Percentiles rank a stretch among this genome's conserved stretches.
These are phyloP conservation scores for Hydrophis major DNA, from an alignment of 2,797 vertebrate genomes.

Conservation along the genomic window DNA sequence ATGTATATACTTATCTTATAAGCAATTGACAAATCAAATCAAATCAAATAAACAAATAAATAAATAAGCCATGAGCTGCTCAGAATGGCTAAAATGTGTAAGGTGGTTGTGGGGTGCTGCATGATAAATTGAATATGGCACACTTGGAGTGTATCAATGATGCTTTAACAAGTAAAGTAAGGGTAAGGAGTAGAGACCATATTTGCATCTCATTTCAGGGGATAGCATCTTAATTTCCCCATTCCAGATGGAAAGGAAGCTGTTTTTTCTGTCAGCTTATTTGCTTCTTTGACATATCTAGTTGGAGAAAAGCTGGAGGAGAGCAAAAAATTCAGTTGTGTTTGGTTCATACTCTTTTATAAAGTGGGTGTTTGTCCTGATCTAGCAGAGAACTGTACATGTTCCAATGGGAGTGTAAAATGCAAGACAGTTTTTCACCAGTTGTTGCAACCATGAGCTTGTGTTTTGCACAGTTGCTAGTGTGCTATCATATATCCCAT, in stretches of 20 bases:
- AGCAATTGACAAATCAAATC: too few relatives aligned
- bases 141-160: slow-evolving; percentile 41
- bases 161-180: slow-evolving; percentile 55
- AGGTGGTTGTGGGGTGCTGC: slow-evolving; percentile 25
- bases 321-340: not conserved
- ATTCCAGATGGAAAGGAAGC: not conserved
- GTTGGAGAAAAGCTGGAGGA: not conserved
- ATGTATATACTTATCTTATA: too few relatives aligned
- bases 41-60: too few relatives aligned
- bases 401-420: not conserved
- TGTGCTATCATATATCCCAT: not conserved
- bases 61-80: slow-evolving; percentile 20
- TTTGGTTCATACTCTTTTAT: not conserved
- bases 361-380: not conserved
- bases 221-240: not conserved
- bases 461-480: too few relatives aligned
- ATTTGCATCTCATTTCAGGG: not conserved
- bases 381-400: not conserved
- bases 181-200: slow-evolving; percentile 42
- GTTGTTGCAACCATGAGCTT: not conserved
- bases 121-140: not conserved
- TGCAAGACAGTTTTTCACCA: not conserved
- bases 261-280: not conserved
- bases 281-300: not conserved
- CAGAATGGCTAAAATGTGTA: slow-evolving; percentile 42